Base-by-base conservation (phyloP, 2,113 vertebrate genomes). In the Donacobius atricapilla region DNA sequence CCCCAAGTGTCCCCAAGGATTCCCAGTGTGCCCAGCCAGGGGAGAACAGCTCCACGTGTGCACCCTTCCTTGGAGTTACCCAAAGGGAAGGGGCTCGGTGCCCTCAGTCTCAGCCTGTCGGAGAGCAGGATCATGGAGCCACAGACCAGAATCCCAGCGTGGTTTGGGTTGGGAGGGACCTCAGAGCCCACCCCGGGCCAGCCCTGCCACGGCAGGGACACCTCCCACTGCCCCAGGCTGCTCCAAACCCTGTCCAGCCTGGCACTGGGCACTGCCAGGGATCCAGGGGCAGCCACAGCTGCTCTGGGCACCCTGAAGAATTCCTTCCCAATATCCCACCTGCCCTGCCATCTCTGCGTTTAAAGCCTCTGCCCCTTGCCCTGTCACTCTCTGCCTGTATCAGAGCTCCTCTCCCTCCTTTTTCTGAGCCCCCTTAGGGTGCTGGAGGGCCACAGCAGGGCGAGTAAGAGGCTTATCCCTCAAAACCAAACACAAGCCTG, bases 51-150 rank as follows among this genome's bases (percentile, higher is more conserved):
- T 47, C 30, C 76, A 3, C 13, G 3, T 4, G 20, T n/a, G 37
- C 27, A n/a, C 24, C 24, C 23, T 45, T 58, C 35, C 73, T 44
- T 40, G 44, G 10, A 30, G 64, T 16, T 47, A 28, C 47, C 10
- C 35, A 24, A 22, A 57, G 54, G 31, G 53, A 88, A 51, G 28
- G 50, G 44, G 12, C 44, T 69, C 40, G 61, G 24, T 0, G 4
- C 27, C 47, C 51, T 50, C 63, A 30, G 0, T 6, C 2, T 7
- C 4, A 81, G 48, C 31, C 10, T 37, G 33, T 47, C 2, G 1
- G 40, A 28, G 9, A 63, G 48, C 4, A 12, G 40, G 33, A 27
- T 23, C n/a, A 28, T 0, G 3, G 39, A 54, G 63, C 30, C 11
- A 54, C 1, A 24, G 24, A n/a, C 22, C 23, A 72, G 40, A 72